Percentiles rank a stretch among this genome's conserved stretches.
phyloP scores from a whole-genome alignment of 2,888 invertebrate genomes.

The Rhagonycha fulva region DNA sequence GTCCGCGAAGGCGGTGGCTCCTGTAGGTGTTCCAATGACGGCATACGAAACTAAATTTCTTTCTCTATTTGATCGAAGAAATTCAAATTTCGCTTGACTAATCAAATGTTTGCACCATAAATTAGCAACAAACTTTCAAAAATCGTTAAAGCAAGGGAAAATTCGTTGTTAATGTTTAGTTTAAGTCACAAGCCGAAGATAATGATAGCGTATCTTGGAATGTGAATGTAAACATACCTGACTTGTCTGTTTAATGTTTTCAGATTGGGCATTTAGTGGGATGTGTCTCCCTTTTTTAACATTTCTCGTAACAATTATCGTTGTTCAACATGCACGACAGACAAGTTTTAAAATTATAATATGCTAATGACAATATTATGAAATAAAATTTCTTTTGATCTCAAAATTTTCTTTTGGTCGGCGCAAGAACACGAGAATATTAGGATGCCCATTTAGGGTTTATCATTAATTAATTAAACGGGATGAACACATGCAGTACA shows the following conservation, averaged over 20 bases:
- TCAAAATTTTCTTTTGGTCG: no score
- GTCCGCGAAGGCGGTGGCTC: neutral
- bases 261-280: neutral
- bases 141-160: neutral
- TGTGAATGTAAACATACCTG: slow-evolving; percentile 12
- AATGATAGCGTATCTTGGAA: slow-evolving; percentile 15
- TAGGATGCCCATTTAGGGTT: no score
- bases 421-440: no score
- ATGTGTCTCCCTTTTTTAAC: neutral
- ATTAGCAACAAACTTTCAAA: neutral
- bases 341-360: no score
- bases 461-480: no score
- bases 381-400: no score
- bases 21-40: neutral
- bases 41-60: neutral
- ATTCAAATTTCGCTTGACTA: neutral
- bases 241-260: slow-evolving; percentile 17
- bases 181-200: neutral
- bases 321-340: neutral
- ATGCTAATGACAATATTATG: no score
- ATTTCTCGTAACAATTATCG: neutral
- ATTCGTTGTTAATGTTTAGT: neutral
- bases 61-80: neutral
- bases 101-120: neutral
- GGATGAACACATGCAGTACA: no score